A percentile compares a stretch with the other conserved stretches of the same genome.
Evolutionary conservation across 2,113 vertebrate genomes (phyloP).

Genomic region (Nothoprocta pentlandii): DNA sequence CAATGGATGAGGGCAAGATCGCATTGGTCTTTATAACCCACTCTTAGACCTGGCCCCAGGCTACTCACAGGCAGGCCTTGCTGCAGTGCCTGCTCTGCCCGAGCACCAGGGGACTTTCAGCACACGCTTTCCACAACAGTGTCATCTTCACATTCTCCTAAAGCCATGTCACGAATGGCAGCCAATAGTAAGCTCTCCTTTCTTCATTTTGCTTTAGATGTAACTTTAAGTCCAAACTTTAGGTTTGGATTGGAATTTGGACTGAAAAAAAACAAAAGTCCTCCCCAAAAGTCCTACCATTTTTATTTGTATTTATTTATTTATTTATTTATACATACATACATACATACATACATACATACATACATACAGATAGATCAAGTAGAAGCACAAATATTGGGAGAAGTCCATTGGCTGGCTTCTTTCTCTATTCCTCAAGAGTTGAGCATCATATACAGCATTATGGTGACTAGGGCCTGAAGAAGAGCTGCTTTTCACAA

Average conservation of each 20-base stretch:
- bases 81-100: constrained; percentile 6
- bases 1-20: neutral
- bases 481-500: neutral
- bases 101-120: neutral
- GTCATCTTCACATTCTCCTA: neutral
- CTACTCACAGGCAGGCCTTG: neutral
- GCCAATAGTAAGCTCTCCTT: neutral
- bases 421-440: neutral
- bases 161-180: neutral
- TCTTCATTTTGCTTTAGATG: neutral
- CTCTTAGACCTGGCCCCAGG: constrained; percentile 3
- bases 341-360: too few species aligned
- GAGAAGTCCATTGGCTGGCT: neutral
- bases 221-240: too few species aligned
- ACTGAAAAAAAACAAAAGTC: too few species aligned
- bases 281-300: too few species aligned
- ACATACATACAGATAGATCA: neutral
- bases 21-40: neutral
- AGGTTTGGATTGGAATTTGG: too few species aligned
- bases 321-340: too few species aligned
- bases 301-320: too few species aligned
- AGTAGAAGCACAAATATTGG: neutral
- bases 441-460: neutral
- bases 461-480: neutral
- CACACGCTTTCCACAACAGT: neutral